These are phyloP conservation scores for Falco naumanni DNA, from an alignment of 2,797 vertebrate genomes.

Conservation along the genomic window DNA sequence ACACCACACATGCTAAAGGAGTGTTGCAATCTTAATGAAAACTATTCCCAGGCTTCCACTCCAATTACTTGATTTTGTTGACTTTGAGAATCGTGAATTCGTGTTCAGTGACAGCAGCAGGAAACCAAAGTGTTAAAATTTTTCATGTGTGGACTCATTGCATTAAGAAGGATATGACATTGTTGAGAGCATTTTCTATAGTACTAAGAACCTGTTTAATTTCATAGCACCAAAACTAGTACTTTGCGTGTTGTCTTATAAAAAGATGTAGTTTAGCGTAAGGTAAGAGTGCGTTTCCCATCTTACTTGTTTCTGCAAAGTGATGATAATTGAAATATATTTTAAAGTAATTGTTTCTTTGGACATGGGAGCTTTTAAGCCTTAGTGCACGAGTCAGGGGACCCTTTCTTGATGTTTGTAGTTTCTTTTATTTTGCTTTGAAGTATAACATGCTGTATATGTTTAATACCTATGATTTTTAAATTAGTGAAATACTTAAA, in stretches of 20 bases:
- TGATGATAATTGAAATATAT: background rate
- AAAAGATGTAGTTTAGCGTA: background rate
- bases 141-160: conserved; percentile 9
- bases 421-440: background rate
- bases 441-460: background rate
- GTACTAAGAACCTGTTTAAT: background rate
- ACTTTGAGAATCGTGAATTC: conserved; percentile 12
- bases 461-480: background rate
- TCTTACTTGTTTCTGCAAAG: background rate
- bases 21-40: conserved; percentile 40
- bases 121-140: conserved; percentile 16
- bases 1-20: conserved; percentile 1
- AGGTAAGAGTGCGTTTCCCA: background rate
- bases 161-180: background rate
- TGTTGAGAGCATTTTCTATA: background rate
- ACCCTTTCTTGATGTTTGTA: background rate
- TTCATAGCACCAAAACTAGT: background rate
- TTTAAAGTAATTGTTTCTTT: background rate
- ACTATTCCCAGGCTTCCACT: conserved; percentile 14
- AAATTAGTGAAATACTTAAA: background rate
- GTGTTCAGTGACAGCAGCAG: conserved; percentile 25
- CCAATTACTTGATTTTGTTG: conserved; percentile 33
- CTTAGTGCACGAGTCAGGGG: background rate
- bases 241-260: background rate
- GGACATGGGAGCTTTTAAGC: background rate